These are phyloP conservation scores for Cephus runcator DNA, from an alignment of 2,888 invertebrate species.

Conservation along the genomic window DNA sequence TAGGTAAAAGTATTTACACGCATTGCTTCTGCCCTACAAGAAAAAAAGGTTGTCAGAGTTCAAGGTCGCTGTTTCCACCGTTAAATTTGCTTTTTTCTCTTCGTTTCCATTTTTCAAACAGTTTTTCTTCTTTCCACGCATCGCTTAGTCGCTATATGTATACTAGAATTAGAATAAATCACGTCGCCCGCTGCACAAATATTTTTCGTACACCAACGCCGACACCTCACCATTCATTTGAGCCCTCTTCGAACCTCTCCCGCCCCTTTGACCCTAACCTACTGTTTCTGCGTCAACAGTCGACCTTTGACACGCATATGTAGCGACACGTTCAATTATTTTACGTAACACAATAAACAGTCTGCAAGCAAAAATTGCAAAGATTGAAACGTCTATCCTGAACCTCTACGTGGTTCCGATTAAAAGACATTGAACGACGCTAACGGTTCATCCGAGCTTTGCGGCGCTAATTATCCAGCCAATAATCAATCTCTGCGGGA, in stretches of 20 bases:
- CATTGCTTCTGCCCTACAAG: not conserved
- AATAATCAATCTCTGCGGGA: not conserved
- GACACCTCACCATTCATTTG: not conserved
- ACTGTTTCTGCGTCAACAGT: not conserved
- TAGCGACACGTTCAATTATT: slow-evolving; percentile 32
- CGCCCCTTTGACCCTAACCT: not conserved
- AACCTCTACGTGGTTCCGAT: slow-evolving; percentile 33
- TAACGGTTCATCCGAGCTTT: not conserved
- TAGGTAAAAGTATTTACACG: not conserved
- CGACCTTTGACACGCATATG: slow-evolving; percentile 6
- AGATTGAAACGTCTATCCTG: slow-evolving; percentile 33
- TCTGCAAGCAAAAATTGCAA: slow-evolving; percentile 33
- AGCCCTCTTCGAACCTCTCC: not conserved
- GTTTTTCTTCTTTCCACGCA: not conserved
- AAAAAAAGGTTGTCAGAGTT: not conserved
- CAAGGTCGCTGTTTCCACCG: not conserved
- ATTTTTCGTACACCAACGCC: not conserved
- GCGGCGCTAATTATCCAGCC: not conserved
- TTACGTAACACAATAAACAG: slow-evolving; percentile 6
- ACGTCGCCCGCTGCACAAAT: slow-evolving; percentile 13
- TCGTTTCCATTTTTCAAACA: not conserved
- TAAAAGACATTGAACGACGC: slow-evolving; percentile 18
- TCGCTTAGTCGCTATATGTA: not conserved
- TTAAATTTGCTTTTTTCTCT: not conserved
- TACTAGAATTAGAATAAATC: slow-evolving; percentile 23